phyloP scores from a whole-genome alignment of 2,888 invertebrate genomes.

The Luffia ferchaultella region DNA sequence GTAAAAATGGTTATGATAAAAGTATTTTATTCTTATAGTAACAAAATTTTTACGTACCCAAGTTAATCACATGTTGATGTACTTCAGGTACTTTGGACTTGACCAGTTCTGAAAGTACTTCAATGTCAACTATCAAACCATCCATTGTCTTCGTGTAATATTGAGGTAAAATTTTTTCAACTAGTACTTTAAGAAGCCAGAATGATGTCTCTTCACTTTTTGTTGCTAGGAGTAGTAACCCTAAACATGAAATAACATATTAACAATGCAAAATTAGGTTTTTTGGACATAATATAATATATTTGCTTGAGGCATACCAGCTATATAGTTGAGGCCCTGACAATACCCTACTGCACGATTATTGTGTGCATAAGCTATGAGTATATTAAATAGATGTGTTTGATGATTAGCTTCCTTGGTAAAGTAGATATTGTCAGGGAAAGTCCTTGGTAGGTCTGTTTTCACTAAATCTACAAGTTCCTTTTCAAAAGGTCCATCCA shows the following conservation, averaged over 20 bases:
- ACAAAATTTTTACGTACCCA: conserved; percentile 70
- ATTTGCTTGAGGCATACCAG: conserved; percentile 48
- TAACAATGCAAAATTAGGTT: conserved; percentile 5
- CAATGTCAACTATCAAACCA: conserved; percentile 87
- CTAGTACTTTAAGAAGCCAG: conserved; percentile 90
- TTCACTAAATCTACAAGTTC: conserved; percentile 82
- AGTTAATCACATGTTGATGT: conserved; percentile 78
- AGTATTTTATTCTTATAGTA: no score
- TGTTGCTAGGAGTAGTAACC: conserved; percentile 83
- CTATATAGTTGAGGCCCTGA: conserved; percentile 95
- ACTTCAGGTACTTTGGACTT: conserved; percentile 83
- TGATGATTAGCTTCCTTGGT: conserved; percentile 77
- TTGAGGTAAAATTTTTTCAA: conserved; percentile 86
- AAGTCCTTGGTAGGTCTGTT: conserved; percentile 91
- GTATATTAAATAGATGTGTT: conserved; percentile 81
- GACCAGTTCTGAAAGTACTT: conserved; percentile 87
- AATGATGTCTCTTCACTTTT: conserved; percentile 92
- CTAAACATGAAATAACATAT: no score
- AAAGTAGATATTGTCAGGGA: conserved; percentile 95
- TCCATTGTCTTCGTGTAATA: conserved; percentile 92
- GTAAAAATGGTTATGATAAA: no score
- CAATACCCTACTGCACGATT: conserved; percentile 92
- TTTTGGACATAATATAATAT: conserved; percentile 3
- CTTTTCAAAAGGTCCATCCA: conserved; percentile 74
- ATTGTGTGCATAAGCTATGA: conserved; percentile 89